Evolutionary conservation across 2,113 vertebrate species (phyloP), one percentile per base, ranked within the genome.

Genomic region (Eublepharis macularius): DNA sequence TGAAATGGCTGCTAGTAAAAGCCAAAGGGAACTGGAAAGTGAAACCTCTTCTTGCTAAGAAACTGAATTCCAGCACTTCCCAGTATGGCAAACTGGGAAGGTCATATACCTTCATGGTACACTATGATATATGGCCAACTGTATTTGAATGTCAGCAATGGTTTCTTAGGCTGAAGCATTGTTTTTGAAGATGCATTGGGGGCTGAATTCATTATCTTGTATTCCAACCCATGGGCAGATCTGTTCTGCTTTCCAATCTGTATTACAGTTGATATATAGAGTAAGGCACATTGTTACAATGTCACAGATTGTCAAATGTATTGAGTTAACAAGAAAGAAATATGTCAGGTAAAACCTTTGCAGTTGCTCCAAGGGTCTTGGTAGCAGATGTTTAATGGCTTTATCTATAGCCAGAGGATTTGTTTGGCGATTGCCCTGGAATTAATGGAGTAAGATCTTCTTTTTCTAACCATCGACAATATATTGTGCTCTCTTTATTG

Each of bases 261-360:
- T 32, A 70, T 17, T 26, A 72, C 12, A 70, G 21, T 14, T 66
- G 49, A 60, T 19, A 78, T 70, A 72, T 83, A 41, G 57, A 39
- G 29, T n/a, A 80, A 66, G 75, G 34, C 81, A 10, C 32, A 70
- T 69, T 80, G 2, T 45, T 89, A 60, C 47, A 85, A 51, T 66
- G 11, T 36, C 26, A 70, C 26, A 34, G 2, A 88, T 81, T 76
- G 77, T 69, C 82, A 81, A 87, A 87, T 2, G 8, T 78, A 51
- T 0, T 57, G 3, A 5, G 87, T 90, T 63, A 87, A 88, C 14
- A 83, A 70, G 17, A 82, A 83, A 81, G 47, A 86, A 92, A 77
- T 17, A 68, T 0, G 0, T 76, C 29, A 86, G 6, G 3, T 80
- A 84, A 82, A 90, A 91, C 26, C 2, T 66, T 89, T 6, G 1